phyloP scores from a whole-genome alignment of 2,797 vertebrate species.

The Emydoidea blandingii region DNA sequence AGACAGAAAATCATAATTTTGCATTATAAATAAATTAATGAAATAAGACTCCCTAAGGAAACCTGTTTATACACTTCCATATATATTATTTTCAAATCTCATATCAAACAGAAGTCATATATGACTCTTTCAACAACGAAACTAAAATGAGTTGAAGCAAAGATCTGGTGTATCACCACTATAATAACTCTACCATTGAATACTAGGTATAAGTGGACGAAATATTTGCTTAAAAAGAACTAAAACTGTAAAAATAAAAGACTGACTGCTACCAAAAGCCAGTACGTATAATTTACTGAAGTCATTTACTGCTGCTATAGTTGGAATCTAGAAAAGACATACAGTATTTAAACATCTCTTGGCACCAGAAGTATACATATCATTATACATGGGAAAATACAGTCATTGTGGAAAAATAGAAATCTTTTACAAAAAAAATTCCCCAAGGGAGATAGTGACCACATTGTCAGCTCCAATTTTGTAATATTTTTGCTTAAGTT shows the following conservation, averaged over 20 bases:
- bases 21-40: neutral
- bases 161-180: neutral
- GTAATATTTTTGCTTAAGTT: neutral
- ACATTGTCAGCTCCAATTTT: neutral
- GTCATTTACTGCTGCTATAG: neutral
- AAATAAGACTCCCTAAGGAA: neutral
- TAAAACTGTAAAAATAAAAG: neutral
- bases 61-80: neutral
- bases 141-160: neutral
- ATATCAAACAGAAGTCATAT: neutral
- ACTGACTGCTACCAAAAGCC: neutral
- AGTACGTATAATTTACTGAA: neutral
- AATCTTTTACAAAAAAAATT: neutral
- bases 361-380: conserved; percentile 11
- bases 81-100: neutral
- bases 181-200: neutral
- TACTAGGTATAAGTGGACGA: neutral
- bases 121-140: neutral
- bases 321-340: conserved; percentile 45
- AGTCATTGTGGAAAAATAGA: conserved; percentile 1
- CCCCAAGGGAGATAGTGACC: neutral
- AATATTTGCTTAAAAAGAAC: neutral
- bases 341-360: conserved; percentile 19
- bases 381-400: conserved; percentile 47
- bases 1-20: neutral